phyloP scores from a whole-genome alignment of 2,888 invertebrate genomes.

The Metacarcinus magister region DNA sequence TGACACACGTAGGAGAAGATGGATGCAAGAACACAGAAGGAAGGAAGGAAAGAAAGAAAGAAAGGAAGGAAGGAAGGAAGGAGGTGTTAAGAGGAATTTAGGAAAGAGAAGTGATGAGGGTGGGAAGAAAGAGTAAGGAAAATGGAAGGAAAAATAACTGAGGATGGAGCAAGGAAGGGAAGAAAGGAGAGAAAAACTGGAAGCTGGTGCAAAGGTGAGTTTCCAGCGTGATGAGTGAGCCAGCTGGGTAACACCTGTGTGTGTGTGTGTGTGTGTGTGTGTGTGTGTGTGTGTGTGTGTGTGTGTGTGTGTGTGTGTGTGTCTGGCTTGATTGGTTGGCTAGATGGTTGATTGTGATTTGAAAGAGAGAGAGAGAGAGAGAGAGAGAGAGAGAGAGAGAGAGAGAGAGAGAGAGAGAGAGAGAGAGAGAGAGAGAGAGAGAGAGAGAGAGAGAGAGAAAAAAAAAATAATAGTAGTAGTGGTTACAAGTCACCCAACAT shows the following conservation, averaged over 20 bases:
- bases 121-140: background rate
- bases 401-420: too few species aligned
- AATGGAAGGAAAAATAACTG: background rate
- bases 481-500: too few species aligned
- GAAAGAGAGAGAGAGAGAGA: background rate
- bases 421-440: too few species aligned
- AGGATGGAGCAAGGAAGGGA: background rate
- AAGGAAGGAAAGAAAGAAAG: background rate
- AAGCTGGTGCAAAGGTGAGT: background rate
- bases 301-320: conserved; percentile 15
- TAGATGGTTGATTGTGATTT: background rate
- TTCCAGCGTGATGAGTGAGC: background rate
- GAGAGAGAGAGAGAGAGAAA: too few species aligned
- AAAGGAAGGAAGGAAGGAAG: background rate
- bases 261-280: too few species aligned
- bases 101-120: background rate
- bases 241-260: background rate
- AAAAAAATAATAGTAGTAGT: too few species aligned
- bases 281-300: background rate
- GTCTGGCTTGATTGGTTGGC: background rate
- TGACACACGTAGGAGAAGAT: background rate
- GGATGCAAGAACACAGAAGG: background rate
- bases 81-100: too few species aligned
- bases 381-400: too few species aligned
- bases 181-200: background rate